Evolutionary conservation across 2,888 invertebrate species (phyloP).

Genomic region (Ecliptopera silaceata): DNA sequence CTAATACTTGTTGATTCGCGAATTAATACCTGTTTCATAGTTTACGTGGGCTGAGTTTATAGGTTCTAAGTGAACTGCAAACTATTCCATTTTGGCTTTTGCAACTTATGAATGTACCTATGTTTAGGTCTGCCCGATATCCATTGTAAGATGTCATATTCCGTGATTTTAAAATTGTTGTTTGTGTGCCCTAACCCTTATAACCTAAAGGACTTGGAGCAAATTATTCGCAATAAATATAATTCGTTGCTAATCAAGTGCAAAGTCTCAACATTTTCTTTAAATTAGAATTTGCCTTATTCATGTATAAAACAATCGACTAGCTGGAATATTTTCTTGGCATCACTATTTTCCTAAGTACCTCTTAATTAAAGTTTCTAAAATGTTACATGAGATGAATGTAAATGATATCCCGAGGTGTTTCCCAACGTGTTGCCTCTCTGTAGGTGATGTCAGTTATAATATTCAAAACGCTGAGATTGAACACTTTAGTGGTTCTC

Average conservation of each 20-base stretch:
- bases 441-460: slow-evolving; percentile 55
- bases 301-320: too few species aligned
- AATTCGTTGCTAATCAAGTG: too few species aligned
- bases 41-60: not conserved
- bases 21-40: slow-evolving; percentile 14
- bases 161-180: too few species aligned
- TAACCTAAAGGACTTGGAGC: too few species aligned
- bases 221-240: too few species aligned
- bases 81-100: not conserved
- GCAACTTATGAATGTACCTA: not conserved
- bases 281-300: too few species aligned
- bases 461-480: slow-evolving; percentile 18
- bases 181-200: too few species aligned
- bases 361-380: not conserved
- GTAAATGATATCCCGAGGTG: slow-evolving; percentile 63
- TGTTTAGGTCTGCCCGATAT: too few species aligned
- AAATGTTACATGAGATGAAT: slow-evolving; percentile 38
- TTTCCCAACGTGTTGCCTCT: slow-evolving; percentile 61
- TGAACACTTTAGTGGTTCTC: slow-evolving; percentile 15
- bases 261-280: too few species aligned
- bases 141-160: too few species aligned
- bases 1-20: slow-evolving; percentile 7
- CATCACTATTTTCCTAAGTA: too few species aligned
- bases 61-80: slow-evolving; percentile 2
- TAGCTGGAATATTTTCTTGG: too few species aligned